phyloP scores from a whole-genome alignment of 2,113 vertebrate species.

The Eira barbara region DNA sequence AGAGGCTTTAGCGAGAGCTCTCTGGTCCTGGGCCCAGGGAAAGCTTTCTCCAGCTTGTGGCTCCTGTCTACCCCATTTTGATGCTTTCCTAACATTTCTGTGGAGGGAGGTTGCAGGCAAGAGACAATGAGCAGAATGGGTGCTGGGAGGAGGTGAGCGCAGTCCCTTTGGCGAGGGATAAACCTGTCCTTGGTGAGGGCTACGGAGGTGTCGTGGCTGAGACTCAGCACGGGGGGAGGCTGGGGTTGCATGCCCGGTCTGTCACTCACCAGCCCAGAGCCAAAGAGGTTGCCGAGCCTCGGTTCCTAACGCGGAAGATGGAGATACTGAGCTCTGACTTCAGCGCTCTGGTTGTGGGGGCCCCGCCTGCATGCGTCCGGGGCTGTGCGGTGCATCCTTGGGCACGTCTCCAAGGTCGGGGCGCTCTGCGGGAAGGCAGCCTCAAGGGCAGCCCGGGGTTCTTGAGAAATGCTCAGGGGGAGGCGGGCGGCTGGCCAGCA shows the following conservation, averaged over 20 bases:
- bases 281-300: not conserved
- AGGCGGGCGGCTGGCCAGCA: not conserved
- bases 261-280: too few relatives aligned
- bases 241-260: not conserved
- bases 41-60: not conserved
- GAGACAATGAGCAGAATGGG: not conserved
- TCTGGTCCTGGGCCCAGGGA: not conserved
- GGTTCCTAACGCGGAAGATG: not conserved
- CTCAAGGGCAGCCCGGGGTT: not conserved
- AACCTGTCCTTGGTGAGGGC: not conserved
- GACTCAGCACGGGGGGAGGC: not conserved
- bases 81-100: not conserved
- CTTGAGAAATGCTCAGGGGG: not conserved
- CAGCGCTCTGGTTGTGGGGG: not conserved
- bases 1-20: not conserved
- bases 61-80: not conserved
- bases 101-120: not conserved
- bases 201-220: not conserved
- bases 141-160: not conserved
- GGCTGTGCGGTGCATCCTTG: not conserved
- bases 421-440: not conserved
- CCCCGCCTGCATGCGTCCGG: accelerated
- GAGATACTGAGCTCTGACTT: not conserved
- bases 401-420: not conserved
- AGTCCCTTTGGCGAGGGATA: not conserved